phyloP scores from a whole-genome alignment of 2,888 invertebrate species.

The Tridacna crocea region DNA sequence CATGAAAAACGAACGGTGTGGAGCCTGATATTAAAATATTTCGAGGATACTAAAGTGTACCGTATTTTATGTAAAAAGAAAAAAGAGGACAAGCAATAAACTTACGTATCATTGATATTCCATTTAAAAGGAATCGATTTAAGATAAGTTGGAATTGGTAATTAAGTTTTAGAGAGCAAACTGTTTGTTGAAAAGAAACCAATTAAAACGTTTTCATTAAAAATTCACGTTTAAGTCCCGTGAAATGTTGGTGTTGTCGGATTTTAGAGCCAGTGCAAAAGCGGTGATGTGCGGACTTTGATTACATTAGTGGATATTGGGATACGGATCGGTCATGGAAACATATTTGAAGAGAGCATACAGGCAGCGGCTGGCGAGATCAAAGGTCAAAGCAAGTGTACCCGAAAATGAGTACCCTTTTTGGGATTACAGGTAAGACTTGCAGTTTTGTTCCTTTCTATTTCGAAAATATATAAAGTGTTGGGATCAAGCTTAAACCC shows the following conservation, averaged over 20 bases:
- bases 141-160: constrained; percentile 16
- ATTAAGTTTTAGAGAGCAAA: constrained; percentile 10
- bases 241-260: no score
- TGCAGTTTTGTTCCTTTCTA: neutral
- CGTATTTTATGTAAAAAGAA: neutral
- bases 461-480: no score
- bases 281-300: no score
- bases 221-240: neutral
- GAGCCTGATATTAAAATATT: neutral
- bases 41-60: neutral
- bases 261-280: no score
- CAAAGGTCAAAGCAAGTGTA: constrained; percentile 25
- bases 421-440: constrained; percentile 61
- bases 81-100: constrained; percentile 1
- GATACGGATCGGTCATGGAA: constrained; percentile 38
- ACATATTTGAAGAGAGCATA: constrained; percentile 60
- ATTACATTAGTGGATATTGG: no score
- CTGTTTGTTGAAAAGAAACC: neutral
- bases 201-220: neutral
- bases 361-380: constrained; percentile 44
- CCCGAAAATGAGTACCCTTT: constrained; percentile 49
- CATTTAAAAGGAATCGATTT: constrained; percentile 19
- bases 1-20: neutral
- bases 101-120: neutral
- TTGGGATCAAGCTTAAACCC: no score